phyloP scores from a whole-genome alignment of 23 tunicate species.

The Ascidia mentula region DNA sequence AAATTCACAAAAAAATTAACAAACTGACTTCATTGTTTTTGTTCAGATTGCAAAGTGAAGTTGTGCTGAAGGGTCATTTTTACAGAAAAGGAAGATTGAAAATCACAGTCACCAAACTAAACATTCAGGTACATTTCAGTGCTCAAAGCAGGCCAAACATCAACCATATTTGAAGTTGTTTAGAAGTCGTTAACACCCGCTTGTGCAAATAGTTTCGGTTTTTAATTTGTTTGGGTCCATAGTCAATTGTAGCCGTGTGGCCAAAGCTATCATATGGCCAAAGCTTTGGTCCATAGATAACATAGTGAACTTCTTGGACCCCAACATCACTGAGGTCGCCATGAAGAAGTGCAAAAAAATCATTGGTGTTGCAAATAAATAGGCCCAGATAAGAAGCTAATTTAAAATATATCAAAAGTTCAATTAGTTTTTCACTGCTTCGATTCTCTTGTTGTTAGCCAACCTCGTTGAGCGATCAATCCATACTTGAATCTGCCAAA shows the following conservation, averaged over 20 bases:
- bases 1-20: background rate
- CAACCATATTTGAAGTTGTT: background rate
- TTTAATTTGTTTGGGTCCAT: no score
- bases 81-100: slow-evolving; percentile 88
- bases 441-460: slow-evolving; percentile 5
- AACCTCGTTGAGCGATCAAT: slow-evolving; percentile 27
- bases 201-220: no score
- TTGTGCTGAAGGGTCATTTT: slow-evolving; percentile 61
- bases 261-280: no score
- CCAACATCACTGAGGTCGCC: no score
- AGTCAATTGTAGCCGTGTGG: no score
- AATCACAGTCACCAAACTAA: slow-evolving; percentile 66
- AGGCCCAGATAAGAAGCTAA: no score
- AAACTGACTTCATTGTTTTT: background rate
- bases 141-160: background rate
- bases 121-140: background rate
- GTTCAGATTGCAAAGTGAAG: slow-evolving; percentile 44
- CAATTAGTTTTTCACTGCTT: background rate
- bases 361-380: no score
- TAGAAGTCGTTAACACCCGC: background rate
- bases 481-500: slow-evolving; percentile 34
- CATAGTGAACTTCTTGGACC: no score
- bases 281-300: no score
- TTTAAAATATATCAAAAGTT: no score
- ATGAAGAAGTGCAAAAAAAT: no score